Evolutionary conservation across 2,797 vertebrate genomes (phyloP).

Genomic region (Trichosurus vulpecula): DNA sequence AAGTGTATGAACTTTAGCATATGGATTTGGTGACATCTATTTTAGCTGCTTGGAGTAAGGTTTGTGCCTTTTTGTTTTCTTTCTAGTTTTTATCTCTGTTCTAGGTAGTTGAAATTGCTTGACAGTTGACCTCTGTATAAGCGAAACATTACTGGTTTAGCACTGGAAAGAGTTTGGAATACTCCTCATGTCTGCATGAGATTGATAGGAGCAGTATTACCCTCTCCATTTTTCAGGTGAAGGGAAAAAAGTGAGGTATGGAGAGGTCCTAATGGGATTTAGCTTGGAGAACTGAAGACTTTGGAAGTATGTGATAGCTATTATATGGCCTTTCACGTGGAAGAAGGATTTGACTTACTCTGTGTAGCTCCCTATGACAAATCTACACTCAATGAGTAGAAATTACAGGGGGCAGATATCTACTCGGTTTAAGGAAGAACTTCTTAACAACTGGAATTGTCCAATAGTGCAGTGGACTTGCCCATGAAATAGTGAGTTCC

Average conservation of each 20-base stretch:
- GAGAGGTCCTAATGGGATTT: not conserved
- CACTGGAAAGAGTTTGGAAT: not conserved
- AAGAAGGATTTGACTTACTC: not conserved
- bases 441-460: not conserved
- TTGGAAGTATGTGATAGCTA: not conserved
- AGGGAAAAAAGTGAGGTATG: not conserved
- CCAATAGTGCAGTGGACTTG: not conserved
- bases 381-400: not conserved
- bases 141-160: not conserved
- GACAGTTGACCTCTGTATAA: not conserved
- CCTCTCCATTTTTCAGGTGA: not conserved
- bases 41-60: too few species aligned
- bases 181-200: fast-evolving
- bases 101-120: not conserved
- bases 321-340: not conserved
- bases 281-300: not conserved
- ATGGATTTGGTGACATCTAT: not conserved
- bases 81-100: not conserved
- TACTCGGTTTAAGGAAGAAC: not conserved
- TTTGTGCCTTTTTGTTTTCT: not conserved
- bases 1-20: not conserved
- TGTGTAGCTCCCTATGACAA: not conserved
- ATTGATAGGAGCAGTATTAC: not conserved
- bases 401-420: not conserved
- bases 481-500: not conserved